A percentile compares a stretch with the other conserved stretches of the same genome.
phyloP scores from a whole-genome alignment of 2,113 vertebrate genomes.

The Candoia aspera region DNA sequence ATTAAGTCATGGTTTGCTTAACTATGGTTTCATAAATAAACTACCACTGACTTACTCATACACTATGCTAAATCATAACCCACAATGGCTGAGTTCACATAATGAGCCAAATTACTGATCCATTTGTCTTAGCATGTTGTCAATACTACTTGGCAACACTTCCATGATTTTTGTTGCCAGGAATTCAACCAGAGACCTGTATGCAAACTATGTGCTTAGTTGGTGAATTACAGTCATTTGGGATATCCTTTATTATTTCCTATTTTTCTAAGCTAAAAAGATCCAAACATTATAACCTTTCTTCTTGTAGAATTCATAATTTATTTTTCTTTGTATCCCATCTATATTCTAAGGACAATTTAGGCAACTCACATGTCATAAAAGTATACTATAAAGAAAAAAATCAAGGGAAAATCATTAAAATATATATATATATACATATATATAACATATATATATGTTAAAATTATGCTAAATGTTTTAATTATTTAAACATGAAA shows the following conservation, averaged over 20 bases:
- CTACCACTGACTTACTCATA: too few species aligned
- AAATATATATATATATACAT: too few species aligned
- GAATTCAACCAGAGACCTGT: neutral
- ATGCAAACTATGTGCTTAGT: neutral
- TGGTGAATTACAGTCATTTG: neutral
- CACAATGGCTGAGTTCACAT: neutral
- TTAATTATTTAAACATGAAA: neutral
- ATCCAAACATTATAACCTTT: neutral
- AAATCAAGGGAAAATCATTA: neutral
- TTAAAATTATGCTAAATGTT: neutral
- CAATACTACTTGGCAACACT: neutral
- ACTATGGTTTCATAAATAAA: too few species aligned
- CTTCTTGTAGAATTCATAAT: neutral
- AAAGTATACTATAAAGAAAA: neutral
- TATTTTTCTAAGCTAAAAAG: neutral
- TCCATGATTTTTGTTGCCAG: neutral
- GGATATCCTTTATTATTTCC: neutral
- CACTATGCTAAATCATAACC: too few species aligned
- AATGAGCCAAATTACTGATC: neutral
- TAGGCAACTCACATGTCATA: neutral
- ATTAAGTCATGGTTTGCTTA: too few species aligned
- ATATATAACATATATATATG: too few species aligned
- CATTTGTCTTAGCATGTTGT: neutral
- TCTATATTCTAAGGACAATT: neutral
- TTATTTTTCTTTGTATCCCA: neutral